A percentile compares a stretch with the other conserved stretches of the same genome.
Evolutionary conservation across 2,797 vertebrate genomes (phyloP).

Genomic region (Carcharodon carcharias): DNA sequence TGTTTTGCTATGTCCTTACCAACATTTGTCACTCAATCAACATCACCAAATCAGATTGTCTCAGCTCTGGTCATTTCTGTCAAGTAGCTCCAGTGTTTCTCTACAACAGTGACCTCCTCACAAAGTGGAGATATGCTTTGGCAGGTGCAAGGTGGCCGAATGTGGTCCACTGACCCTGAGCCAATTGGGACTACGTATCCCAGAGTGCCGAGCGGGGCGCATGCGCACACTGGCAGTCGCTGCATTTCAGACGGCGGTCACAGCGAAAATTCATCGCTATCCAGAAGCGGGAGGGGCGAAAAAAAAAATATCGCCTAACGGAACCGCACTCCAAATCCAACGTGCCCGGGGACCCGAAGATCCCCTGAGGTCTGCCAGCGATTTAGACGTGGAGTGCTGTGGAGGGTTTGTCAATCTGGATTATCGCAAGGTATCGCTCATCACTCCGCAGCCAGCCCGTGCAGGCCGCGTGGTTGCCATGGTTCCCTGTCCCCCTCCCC

Average conservation of each 20-base stretch:
- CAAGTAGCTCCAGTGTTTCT: too few species aligned
- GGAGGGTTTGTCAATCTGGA: constrained; percentile 10
- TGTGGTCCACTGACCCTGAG: background rate
- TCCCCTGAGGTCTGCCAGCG: background rate
- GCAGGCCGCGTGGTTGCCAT: background rate
- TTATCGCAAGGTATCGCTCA: background rate
- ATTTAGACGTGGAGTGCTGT: background rate
- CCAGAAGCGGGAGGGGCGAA: background rate
- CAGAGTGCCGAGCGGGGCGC: background rate
- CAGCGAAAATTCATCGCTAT: background rate
- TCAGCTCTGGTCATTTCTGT: background rate
- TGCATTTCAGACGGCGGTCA: too few species aligned
- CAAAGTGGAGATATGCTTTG: background rate
- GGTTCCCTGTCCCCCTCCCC: background rate
- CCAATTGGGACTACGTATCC: background rate
- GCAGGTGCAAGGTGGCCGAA: background rate
- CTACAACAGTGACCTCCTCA: too few species aligned
- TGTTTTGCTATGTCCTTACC: background rate
- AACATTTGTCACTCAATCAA: background rate
- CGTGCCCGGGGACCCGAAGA: background rate
- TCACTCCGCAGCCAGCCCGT: background rate
- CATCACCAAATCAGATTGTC: background rate
- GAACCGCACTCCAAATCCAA: background rate
- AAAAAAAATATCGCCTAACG: background rate
- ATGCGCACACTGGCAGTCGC: background rate